These are phyloP conservation scores for Chironex yamaguchii DNA, from an alignment of 30 jellyfish, hydroid and myxozoan species.

Conservation along the genomic window DNA sequence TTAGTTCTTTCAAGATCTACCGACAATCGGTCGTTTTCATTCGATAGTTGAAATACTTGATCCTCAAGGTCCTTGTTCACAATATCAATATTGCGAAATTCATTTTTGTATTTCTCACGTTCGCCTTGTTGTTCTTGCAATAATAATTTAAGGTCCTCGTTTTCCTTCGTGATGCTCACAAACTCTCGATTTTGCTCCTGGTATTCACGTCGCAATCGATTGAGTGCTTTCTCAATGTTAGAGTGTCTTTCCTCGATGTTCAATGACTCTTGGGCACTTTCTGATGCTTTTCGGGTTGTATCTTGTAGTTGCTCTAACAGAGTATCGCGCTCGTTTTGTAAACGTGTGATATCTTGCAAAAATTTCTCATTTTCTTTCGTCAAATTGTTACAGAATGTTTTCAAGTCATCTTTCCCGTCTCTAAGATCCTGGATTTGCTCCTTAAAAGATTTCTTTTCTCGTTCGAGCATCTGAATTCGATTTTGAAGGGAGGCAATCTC, in stretches of 20 bases:
- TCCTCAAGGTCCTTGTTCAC: constrained; percentile 93
- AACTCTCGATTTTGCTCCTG: constrained; percentile 88
- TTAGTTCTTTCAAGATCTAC: constrained; percentile 57
- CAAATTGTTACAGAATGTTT: constrained; percentile 74
- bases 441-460: constrained; percentile 78
- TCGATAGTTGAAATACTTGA: constrained; percentile 81
- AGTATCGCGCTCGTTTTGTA: constrained; percentile 79
- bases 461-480: constrained; percentile 68
- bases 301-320: constrained; percentile 75
- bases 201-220: constrained; percentile 71
- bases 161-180: constrained; percentile 66
- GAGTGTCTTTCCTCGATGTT: constrained; percentile 75
- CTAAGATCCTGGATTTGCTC: constrained; percentile 72
- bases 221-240: constrained; percentile 42
- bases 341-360: constrained; percentile 48
- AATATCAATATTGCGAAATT: constrained; percentile 73
- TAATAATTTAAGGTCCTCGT: constrained; percentile 76
- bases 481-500: constrained; percentile 78
- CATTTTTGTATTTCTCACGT: constrained; percentile 61
- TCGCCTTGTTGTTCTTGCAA: constrained; percentile 83
- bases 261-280: constrained; percentile 26
- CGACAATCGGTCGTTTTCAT: constrained; percentile 77
- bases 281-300: constrained; percentile 40
- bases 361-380: constrained; percentile 82
- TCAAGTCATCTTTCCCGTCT: constrained; percentile 84